Evolutionary conservation across 1,140 invertebrate species (phyloP), one percentile per base, ranked within the genome.

Genomic region (Laodelphax striatellus): DNA sequence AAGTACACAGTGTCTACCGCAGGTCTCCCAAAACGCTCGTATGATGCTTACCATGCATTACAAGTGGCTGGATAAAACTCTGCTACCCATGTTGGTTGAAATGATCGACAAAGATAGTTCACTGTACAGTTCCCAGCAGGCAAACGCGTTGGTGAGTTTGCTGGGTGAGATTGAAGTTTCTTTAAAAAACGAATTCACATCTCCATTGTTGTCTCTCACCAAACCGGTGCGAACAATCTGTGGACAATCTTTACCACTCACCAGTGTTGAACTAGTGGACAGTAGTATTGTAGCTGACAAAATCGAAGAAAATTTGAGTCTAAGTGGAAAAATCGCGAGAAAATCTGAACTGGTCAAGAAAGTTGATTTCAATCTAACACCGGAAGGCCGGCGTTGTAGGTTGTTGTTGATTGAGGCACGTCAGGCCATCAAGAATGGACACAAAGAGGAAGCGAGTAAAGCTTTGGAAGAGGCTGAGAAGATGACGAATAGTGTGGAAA

Each of bases 61-160:
- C 42, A 56, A 56, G 46, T 67, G 66, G 66, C 54, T 67, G 17
- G 31, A 24, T 10, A 67, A 66, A 57, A 44, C 65, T 11, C 60
- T 64, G 42, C 17, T 67, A 19, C 65, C 67, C 6, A 16, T 61
- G 6, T 16, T 63, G 16, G 13, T 55, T 8, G 50, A 62, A n/a
- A 8, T 61, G 9, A 14, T 56, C 9, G 19, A 42, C 10, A 19
- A 43, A 17, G 31, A 52, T 42, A 17, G 34, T 3, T 46, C 16
- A 21, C 9, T 57, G 59, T 63, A 50, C 46, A 50, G 46, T 50
- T 50, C 46, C 2, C 34, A 38, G 10, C 34, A 38, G 34, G 34
- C 34, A 2, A 38, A 38, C 34, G 34, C 34, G 8, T 5, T 38
- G 34, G 34, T 50, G 2, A 50, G 46, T 19, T 19, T 22, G 16